Base-by-base conservation (phyloP, 2,888 invertebrate species). In the Phyllotreta striolata region DNA sequence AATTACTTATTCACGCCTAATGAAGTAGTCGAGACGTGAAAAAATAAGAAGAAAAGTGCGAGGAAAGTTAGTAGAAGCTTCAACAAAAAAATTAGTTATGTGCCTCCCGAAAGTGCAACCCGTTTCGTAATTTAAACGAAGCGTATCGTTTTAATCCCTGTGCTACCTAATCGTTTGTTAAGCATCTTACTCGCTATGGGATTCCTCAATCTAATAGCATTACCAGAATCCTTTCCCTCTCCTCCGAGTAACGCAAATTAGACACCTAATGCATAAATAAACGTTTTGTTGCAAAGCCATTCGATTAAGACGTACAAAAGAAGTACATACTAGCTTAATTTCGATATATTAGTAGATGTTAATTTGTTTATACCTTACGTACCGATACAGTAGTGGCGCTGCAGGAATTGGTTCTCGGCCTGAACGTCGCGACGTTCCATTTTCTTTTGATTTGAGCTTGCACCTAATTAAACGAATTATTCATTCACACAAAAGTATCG, bases 361-460 rank as follows among this genome's bases (percentile, higher is more conserved):
- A 52, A 44, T 47, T 49, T 43, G n/a, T 49, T 66, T 66, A 67
- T 76, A 77, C 75, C 79, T 81, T 82, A 83, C 91, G 89, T 88
- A 93, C 93, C 87, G 93, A 93, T 79, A 93, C 92, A 77, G 93
- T 93, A 73, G 93, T 93, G 55, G 91, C 91, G 68, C 93, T 93
- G 80, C 91, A 90, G 70, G 92, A 92, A 82, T 92, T 93, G 69
- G 92, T 90, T 66, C 93, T 86, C 64, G 91, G 90, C 56, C 92
- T 86, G 79, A 91, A 89, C 74, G 89, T 89, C 54, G 85, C 83
- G 38, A 86, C 86, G 59, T 91, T 88, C 92, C 92, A 93, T 80
- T 90, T 90, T 66, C 93, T 86, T 75, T 91, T 91, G 77, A 93
- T 87, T 82, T 93, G 93, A 67, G 92, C 91, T 74, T 92, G 88